Conservation (phyloP, 2,113 vertebrate genomes). For the Gavialis gangeticus region DNA sequence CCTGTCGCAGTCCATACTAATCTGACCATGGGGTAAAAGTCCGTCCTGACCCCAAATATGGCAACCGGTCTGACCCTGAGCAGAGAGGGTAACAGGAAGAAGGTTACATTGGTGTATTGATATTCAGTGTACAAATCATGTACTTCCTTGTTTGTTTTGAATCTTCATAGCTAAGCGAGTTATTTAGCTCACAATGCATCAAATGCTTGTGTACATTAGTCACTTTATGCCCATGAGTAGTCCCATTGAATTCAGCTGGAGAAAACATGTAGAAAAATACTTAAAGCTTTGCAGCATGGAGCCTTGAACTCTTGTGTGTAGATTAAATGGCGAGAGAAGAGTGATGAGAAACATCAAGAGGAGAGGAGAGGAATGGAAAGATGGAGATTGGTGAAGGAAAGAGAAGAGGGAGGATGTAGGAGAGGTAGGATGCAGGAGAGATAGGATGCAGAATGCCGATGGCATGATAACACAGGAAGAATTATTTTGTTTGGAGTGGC, state of each 20-base stretch:
- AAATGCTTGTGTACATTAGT: neutral
- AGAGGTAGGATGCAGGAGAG: fast-evolving
- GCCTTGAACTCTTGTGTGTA: neutral
- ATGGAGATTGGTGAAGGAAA: neutral
- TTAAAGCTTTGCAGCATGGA: neutral
- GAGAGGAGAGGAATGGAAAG: neutral
- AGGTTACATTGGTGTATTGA: slow-evolving; percentile 40
- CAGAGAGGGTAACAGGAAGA: neutral
- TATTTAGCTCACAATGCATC: neutral
- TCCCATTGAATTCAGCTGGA: neutral
- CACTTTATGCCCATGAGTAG: fast-evolving
- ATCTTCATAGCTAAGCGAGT: neutral
- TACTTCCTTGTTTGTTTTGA: neutral
- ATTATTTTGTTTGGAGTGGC: neutral
- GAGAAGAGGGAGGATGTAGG: neutral
- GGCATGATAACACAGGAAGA: neutral
- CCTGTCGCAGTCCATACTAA: too few relatives aligned
- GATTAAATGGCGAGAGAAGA: neutral
- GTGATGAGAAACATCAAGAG: neutral
- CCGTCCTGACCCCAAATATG: too few relatives aligned
- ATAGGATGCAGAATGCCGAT: neutral
- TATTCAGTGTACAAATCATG: neutral
- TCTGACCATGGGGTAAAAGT: too few relatives aligned
- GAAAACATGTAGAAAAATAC: neutral
- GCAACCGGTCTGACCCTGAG: too few relatives aligned